Evolutionary conservation across 2,113 vertebrate species (phyloP), one percentile per base, ranked within the genome.

Genomic region (Paramormyrops kingsleyae): DNA sequence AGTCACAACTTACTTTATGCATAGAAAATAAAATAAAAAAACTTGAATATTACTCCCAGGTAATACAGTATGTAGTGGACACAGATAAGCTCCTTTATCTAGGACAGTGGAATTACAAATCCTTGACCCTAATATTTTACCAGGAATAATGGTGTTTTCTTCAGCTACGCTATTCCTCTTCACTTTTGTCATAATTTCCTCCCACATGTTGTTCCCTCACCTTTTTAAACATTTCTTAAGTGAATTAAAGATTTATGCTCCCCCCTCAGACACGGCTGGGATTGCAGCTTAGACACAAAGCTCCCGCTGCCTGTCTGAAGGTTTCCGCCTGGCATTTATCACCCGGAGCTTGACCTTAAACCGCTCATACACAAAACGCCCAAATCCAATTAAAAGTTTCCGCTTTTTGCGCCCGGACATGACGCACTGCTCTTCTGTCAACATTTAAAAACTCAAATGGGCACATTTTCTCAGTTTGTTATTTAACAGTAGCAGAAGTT

Each of bases 301-400:
- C 83, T 10, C n/a, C 0, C 21, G 19, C 17, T 87, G 47, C 24
- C 50, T 17, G 27, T 87, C 15, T 87, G 50, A 35, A 27, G 9
- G 3, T 17, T 31, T 39, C 50, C 13, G 15, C 56, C 27, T 87
- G 85, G 27, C 85, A 87, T 87, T 87, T 53, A 53, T 53, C 49
- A 53, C n/a, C 50, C 85, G 24, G 49, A 53, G 31, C 85, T 31
- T 87, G 85, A 87, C 85, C 85, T 87, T 87, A 52, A 87, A 87
- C 27, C 2, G 47, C 50, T 84, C 44, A 84, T 19, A 53, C 49
- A 35, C 85, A 47, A 80, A 80, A 49, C 47, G 1, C 35, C 19
- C 85, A 87, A 19, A 87, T 87, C 85, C 49, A 87, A 87, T 87
- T 87, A 87, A 87, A 52, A 52, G 50, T 87, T 87, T 87, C 49